phyloP scores from a whole-genome alignment of 1,140 invertebrate species.

The Paracyclopina nana region DNA sequence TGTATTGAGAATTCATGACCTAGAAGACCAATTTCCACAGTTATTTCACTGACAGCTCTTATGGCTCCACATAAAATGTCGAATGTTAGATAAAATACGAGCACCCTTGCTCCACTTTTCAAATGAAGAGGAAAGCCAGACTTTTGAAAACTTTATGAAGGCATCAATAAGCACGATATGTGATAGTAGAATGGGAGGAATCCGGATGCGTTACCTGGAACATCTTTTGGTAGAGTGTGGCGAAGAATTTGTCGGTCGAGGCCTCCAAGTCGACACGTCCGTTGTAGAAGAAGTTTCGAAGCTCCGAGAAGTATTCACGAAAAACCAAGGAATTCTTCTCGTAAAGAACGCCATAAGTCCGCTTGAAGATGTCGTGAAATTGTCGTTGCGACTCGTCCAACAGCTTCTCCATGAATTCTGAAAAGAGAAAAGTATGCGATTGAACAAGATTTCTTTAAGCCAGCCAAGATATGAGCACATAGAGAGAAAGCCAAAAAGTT shows the following conservation, averaged over 20 bases:
- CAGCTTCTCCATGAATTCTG: slow-evolving; percentile 68
- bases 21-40: too few relatives aligned
- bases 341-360: slow-evolving; percentile 85
- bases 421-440: slow-evolving; percentile 23
- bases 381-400: slow-evolving; percentile 56
- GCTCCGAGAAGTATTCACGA: slow-evolving; percentile 56
- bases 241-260: slow-evolving; percentile 81
- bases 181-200: neutral
- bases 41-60: too few relatives aligned
- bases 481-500: too few relatives aligned
- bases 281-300: slow-evolving; percentile 69
- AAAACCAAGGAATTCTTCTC: slow-evolving; percentile 28
- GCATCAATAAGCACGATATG: too few relatives aligned
- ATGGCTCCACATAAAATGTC: too few relatives aligned
- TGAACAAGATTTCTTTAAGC: too few relatives aligned
- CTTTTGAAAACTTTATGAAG: slow-evolving; percentile 1
- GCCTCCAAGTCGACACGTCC: slow-evolving; percentile 58
- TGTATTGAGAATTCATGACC: slow-evolving; percentile 60
- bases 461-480: too few relatives aligned
- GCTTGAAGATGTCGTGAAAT: slow-evolving; percentile 82
- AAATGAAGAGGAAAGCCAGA: neutral
- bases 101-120: neutral
- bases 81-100: too few relatives aligned
- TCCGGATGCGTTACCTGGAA: slow-evolving; percentile 46
- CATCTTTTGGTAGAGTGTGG: slow-evolving; percentile 81